phyloP scores from a whole-genome alignment of 2,888 invertebrate species.

The Pristionchus exspectatus region DNA sequence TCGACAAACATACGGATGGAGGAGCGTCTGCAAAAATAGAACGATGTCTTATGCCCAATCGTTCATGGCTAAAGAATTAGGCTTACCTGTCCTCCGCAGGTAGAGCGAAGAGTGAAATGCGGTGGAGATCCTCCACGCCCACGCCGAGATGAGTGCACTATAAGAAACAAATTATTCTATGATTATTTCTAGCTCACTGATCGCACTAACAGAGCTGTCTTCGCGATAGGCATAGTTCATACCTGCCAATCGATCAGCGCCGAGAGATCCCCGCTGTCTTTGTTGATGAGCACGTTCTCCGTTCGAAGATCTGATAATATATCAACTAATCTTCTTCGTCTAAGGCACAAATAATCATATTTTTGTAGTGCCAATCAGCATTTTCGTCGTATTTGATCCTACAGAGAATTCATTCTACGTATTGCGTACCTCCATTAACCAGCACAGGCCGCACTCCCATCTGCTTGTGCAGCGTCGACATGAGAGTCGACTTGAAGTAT shows the following conservation, averaged over 20 bases:
- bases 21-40: background rate
- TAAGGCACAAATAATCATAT: no score
- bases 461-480: background rate
- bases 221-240: background rate
- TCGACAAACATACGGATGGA: background rate
- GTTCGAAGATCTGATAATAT: background rate
- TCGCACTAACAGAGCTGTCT: no score
- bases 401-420: background rate
- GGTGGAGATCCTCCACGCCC: background rate
- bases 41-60: no score
- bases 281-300: constrained; percentile 32
- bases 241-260: constrained; percentile 43
- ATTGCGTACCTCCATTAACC: constrained; percentile 12
- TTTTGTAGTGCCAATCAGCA: no score
- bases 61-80: background rate
- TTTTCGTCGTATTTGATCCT: background rate
- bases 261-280: background rate
- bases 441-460: background rate
- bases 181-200: no score
- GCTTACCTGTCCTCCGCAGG: background rate
- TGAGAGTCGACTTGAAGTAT: background rate
- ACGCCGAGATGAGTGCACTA: background rate
- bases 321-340: no score
- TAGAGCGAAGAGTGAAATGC: background rate
- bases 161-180: no score